Evolutionary conservation across 2,797 vertebrate species (phyloP), one percentile per base, ranked within the genome.

Genomic region (Scomberomorus guttatus): DNA sequence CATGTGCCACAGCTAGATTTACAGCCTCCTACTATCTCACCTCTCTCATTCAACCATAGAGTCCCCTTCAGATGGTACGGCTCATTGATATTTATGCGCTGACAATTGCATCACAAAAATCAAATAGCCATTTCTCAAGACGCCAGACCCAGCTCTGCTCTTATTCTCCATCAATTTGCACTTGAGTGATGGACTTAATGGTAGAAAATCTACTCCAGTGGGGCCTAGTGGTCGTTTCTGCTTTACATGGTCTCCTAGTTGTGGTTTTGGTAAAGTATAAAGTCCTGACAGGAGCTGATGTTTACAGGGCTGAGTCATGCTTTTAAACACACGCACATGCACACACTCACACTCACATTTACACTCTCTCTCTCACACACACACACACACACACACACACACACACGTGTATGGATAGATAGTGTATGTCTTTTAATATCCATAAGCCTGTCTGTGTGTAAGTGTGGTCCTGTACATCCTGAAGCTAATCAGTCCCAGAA

Each of bases 71-170:
- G 83, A 87, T 84, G 85, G 72, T 71, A 89, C 9, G 74, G 87
- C 87, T 92, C 89, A 84, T 80, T 92, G 88, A 93, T 91, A 94
- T 94, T 93, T 93, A 95, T 91, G 79, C 79, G 20, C 90, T 93
- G 90, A 90, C 89, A 91, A 91, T 60, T 90, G 86, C 82, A 91
- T 93, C 84, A 85, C 84, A 84, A 85, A 93, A 94, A 87, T 89
- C 83, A 85, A 90, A 88, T 44, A 50, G 78, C 48, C 80, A 63
- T 92, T 89, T 83, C 76, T 90, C 58, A 76, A 81, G 82, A 81
- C 32, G 77, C 84, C 84, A 75, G 80, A 64, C 63, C 14, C 12
- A 5, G 77, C 85, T 85, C 78, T 78, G 85, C 64, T 94, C 83
- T 78, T 65, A 79, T 76, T 87, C 85, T 82, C 90, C 18, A 84